These are phyloP conservation scores for Formica selysi DNA, from an alignment of 1,140 invertebrate species.

Conservation along the genomic window DNA sequence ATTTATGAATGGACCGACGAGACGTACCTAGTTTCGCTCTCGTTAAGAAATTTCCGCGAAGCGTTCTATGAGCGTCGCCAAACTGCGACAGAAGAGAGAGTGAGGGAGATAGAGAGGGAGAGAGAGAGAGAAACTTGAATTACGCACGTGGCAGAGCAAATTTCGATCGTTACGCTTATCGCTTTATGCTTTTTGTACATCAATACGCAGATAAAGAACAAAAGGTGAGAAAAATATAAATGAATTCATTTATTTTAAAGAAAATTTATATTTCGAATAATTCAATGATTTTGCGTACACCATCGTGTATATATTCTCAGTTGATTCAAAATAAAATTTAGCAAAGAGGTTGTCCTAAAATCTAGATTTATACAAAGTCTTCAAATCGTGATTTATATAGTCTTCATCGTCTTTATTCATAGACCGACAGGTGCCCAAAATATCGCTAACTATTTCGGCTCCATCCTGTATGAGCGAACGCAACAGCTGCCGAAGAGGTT, in stretches of 20 bases:
- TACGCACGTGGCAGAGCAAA: not conserved
- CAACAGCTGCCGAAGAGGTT: conserved; percentile 25
- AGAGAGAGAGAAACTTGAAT: conserved; percentile 20
- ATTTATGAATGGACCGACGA: conserved; percentile 59
- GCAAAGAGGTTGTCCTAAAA: not conserved
- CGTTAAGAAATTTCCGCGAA: conserved; percentile 60
- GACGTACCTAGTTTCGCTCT: conserved; percentile 54
- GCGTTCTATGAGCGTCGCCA: conserved; percentile 18
- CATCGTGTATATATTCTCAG: not conserved
- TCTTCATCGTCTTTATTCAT: conserved; percentile 26
- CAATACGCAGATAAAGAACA: not conserved
- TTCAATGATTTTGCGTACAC: not conserved
- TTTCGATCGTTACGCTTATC: conserved; percentile 4
- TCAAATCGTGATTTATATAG: not conserved
- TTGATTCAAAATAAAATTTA: conserved; percentile 32
- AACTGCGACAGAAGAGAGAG: not conserved
- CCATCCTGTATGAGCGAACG: not conserved
- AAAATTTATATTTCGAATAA: conserved; percentile 3
- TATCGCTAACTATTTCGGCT: conserved; percentile 13
- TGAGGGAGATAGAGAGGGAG: not conserved
- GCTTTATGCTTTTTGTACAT: not conserved
- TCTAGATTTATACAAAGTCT: conserved; percentile 2
- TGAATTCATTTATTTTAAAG: not conserved
- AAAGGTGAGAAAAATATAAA: conserved; percentile 10
- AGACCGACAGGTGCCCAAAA: conserved; percentile 21